Evolutionary conservation across 2,888 invertebrate species (phyloP), one percentile per base, ranked within the genome.

Genomic region (Conchocele bisecta): DNA sequence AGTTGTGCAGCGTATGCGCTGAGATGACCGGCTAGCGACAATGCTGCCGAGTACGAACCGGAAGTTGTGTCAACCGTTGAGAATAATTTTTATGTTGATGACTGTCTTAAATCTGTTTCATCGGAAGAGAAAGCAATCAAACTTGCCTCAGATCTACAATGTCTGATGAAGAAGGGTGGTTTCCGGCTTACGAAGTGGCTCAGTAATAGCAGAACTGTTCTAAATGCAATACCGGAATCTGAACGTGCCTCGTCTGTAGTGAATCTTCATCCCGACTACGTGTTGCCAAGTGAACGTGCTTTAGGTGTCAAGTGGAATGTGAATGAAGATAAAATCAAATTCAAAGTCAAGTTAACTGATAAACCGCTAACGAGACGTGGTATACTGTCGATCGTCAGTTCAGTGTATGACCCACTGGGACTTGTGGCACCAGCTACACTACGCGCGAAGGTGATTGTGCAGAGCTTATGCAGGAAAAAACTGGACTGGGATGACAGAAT

Each of bases 351-450:
- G 15, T 3, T 53, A 29, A n/a, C 39, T 24, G 51, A 67, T 9
- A 28, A 41, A 20, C 42, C 53, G 22, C 31, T 44, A n/a, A 59
- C 58, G 15, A 33, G 53, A 53, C 42, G 20, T 17, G 69, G 73
- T 1, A 50, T 73, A n/a, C 57, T 81, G 11, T 67, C 74, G 0
- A 50, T 66, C 9, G 61, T 75, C 9, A 79, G 75, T 56, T 72
- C 80, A 13, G 24, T 78, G 15, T 81, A 57, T 48, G 78, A 73
- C 48, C 78, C 79, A n/a, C 59, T 81, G 29, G 78, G 81, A 37
- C 37, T 81, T 26, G 67, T 70, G 13, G 33, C 74, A n/a, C 75
- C 69, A 29, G 41, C 65, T 29, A 54, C 64, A 15, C 44, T 82
- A 13, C 39, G 39, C 20, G 75, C 73, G 13, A 78, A 69, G 44